These are phyloP conservation scores for Huso huso DNA, from an alignment of 2,797 vertebrate genomes.

Conservation along the genomic window DNA sequence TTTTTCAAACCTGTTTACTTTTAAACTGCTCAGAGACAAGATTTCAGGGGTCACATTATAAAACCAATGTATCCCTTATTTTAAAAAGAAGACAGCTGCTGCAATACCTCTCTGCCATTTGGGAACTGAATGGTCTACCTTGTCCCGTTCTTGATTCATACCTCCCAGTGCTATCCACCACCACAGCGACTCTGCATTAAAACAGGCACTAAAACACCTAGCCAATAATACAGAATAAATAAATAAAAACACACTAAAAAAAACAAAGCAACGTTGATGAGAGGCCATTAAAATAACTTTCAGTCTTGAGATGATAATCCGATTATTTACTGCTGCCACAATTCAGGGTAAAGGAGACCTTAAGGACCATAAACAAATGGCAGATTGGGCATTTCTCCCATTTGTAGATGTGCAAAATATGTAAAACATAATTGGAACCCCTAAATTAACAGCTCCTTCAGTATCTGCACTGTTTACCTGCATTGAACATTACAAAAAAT, in stretches of 20 bases:
- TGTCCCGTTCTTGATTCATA: background rate
- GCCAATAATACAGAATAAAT: background rate
- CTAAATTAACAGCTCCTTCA: background rate
- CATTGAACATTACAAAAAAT: background rate
- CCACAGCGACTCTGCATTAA: background rate
- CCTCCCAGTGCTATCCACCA: background rate
- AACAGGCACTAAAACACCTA: conserved; percentile 4
- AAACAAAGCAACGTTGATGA: background rate
- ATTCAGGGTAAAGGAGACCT: conserved; percentile 20
- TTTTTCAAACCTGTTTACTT: background rate
- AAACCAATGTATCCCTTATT: background rate
- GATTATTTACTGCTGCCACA: conserved; percentile 33
- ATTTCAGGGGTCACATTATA: background rate
- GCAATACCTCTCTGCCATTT: too few species aligned
- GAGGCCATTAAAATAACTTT: conserved; percentile 9
- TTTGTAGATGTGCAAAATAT: too few species aligned
- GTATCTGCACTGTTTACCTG: background rate
- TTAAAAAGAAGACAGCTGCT: background rate
- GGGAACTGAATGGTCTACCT: background rate
- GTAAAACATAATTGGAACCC: background rate
- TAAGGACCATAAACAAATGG: background rate
- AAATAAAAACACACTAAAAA: conserved; percentile 1
- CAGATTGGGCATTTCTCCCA: too few species aligned
- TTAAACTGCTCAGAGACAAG: background rate
- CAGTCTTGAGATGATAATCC: conserved; percentile 34